Base-by-base conservation (phyloP, 2,888 invertebrate species). In the Tenthredo scrophulariae region DNA sequence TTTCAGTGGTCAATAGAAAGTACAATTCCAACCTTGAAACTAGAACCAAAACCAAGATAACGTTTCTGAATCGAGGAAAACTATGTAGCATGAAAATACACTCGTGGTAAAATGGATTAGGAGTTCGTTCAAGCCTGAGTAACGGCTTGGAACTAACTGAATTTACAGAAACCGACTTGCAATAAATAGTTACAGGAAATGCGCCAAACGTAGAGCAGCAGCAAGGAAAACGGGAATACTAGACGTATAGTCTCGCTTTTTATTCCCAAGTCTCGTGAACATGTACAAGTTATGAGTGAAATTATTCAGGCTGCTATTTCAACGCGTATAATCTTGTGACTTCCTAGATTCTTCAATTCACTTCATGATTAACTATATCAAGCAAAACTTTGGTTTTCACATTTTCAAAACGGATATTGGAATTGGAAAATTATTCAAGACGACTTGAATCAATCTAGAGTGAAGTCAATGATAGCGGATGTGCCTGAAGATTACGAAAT, bases 131-230 rank as follows among this genome's bases (percentile, higher is more conserved):
- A 62, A 80, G 62, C 37, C 37, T 40, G 79, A 80, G 22, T 58
- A 80, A 80, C 79, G 22, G 79, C 62, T 80, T 40, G 79, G 22
- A 62, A 80, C 37, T 37, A 80, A 62, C 79, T 62, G 79, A 58
- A 62, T 62, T 80, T 80, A 40, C 40, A 13, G 79, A 15, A 7
- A 40, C 40, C 79, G 62, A 15, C 18, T 62, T 26, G 62, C 33
- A 54, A 54, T 54, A 77, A 77, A 77, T 77, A 46, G 77, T 43
- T 22, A 10, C 74, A 74, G 22, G 43, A 9, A 67, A 18, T 67
- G 33, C 29, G 33, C 67, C 22, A 74, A 22, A 74, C 43, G 10
- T 10, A 43, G 37, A 74, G 22, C 22, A 74, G 74, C 43, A 43
- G 74, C 43, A 1, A 40, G 9, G 15, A 1, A 22, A 43, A n/a